Evolutionary conservation across 2,797 vertebrate species (phyloP).

Genomic region (Bovichtus diacanthus): DNA sequence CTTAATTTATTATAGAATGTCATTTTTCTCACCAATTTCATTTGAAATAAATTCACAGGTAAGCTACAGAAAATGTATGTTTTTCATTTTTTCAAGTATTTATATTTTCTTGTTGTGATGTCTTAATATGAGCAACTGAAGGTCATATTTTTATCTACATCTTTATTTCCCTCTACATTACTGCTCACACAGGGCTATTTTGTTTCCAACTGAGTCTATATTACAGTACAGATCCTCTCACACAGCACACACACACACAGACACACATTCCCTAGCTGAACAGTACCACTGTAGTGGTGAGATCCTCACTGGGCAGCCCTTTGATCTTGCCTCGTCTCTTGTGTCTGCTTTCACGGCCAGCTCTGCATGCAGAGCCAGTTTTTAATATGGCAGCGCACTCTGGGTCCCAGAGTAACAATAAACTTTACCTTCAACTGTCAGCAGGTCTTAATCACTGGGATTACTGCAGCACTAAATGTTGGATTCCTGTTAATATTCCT

Average conservation of each 20-base stretch:
- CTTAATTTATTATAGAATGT: not conserved
- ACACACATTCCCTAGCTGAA: conserved; percentile 66
- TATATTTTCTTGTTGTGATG: not conserved
- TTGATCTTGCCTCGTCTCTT: conserved; percentile 75
- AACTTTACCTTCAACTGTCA: conserved; percentile 90
- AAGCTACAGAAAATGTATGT: too few species aligned
- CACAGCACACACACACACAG: conserved; percentile 30
- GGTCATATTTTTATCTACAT: conserved; percentile 13
- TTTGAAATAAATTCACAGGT: not conserved
- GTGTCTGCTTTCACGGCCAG: conserved; percentile 76
- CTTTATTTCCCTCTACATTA: conserved; percentile 8
- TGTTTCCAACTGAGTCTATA: conserved; percentile 31
- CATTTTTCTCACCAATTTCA: not conserved
- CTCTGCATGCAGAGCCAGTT: conserved; percentile 72
- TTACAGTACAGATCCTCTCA: conserved; percentile 23
- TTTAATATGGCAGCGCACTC: conserved; percentile 84
- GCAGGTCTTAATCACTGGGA: conserved; percentile 91
- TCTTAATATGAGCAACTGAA: not conserved
- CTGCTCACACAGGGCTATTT: conserved; percentile 19
- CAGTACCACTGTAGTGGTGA: conserved; percentile 67
- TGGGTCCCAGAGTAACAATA: conserved; percentile 85
- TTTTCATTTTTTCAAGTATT: not conserved
- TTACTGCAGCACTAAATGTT: conserved; percentile 88
- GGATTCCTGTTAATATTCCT: conserved; percentile 89
- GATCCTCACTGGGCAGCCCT: conserved; percentile 72